Evolutionary conservation across 2,888 invertebrate species (phyloP).

Genomic region (Operophtera brumata): DNA sequence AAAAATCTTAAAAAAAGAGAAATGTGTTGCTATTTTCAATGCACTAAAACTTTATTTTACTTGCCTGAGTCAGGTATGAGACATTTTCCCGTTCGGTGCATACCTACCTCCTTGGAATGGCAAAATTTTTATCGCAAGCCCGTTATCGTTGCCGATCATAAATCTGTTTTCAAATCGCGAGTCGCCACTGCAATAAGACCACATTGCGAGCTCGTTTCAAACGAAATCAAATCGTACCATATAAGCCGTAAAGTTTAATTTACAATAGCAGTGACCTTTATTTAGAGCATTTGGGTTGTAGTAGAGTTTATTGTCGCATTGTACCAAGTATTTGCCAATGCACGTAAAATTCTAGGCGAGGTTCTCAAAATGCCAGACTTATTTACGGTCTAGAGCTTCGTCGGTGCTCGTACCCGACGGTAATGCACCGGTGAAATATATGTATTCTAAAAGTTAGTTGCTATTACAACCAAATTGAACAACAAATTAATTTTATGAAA

Average conservation of each 20-base stretch:
- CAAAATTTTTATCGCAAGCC: slow-evolving; percentile 77
- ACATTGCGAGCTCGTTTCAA: slow-evolving; percentile 46
- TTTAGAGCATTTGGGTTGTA: slow-evolving; percentile 60
- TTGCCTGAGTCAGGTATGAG: slow-evolving; percentile 12
- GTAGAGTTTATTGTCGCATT: slow-evolving; percentile 71
- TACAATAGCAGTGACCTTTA: slow-evolving; percentile 52
- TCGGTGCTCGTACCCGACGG: slow-evolving; percentile 36
- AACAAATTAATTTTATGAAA: too few species aligned
- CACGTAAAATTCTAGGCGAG: slow-evolving; percentile 76
- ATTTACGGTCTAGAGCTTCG: slow-evolving; percentile 66
- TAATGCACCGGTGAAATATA: slow-evolving; percentile 41
- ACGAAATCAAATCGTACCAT: slow-evolving; percentile 55
- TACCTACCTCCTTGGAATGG: slow-evolving; percentile 59
- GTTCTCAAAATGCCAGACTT: slow-evolving; percentile 75
- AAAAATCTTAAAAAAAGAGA: too few species aligned
- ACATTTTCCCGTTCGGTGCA: slow-evolving; percentile 23
- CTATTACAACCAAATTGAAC: neutral
- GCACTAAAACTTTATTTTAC: slow-evolving; percentile 3
- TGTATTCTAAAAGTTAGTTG: neutral
- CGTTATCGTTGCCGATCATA: slow-evolving; percentile 79
- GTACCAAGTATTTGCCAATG: slow-evolving; percentile 79
- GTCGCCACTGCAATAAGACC: slow-evolving; percentile 65
- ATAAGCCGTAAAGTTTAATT: slow-evolving; percentile 63
- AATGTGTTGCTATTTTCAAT: neutral
- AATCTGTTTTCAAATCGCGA: slow-evolving; percentile 80